Evolutionary conservation across 1,140 invertebrate genomes (phyloP), one percentile per base, ranked within the genome.

Genomic region (Polypedilum pembai): DNA sequence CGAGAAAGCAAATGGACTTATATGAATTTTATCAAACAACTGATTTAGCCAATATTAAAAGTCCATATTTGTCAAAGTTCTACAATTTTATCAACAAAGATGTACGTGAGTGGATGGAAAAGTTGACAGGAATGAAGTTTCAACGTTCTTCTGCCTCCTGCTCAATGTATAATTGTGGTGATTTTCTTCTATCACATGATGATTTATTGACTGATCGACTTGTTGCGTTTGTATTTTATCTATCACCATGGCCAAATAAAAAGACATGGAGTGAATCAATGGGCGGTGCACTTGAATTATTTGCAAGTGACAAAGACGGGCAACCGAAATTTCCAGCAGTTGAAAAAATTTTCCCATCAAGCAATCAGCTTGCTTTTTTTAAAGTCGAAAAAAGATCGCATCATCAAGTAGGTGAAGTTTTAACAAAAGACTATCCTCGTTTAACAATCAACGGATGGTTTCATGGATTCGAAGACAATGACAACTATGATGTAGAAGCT

Each of bases 381-480:
- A 87, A 88, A 80, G 90, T 92, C 8, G 82, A 82, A 1, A 78
- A 80, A 10, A 78, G 78, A 41, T 82, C 80, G 45, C 82, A 80
- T 75, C 80, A 83, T 76, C 81, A 88, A 84, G 90, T 92, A 40
- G 84, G 85, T 8, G 91, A 92, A 82, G 86, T 92, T 40, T 81
- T 84, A 5, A 85, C 85, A 7, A 80, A 85, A 75, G 85, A 88
- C 76, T 85, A 87, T 77, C 86, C 85, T 45, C 85, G 90, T 66
- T 84, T 89, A 75, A 88, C 88, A 17, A 89, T 92, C 73, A 91
- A 91, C 77, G 90, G 90, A 45, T 92, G 91, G 90, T 92, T 92
- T 79, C 89, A 92, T 79, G 88, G 88, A 1, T 85, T 41, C 12
- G 24, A 74, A 15, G 40, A 21, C 8, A 41, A 74, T 3, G 4